These are phyloP conservation scores for Sinella curviseta DNA, from an alignment of 1,140 invertebrate genomes.

Conservation along the genomic window DNA sequence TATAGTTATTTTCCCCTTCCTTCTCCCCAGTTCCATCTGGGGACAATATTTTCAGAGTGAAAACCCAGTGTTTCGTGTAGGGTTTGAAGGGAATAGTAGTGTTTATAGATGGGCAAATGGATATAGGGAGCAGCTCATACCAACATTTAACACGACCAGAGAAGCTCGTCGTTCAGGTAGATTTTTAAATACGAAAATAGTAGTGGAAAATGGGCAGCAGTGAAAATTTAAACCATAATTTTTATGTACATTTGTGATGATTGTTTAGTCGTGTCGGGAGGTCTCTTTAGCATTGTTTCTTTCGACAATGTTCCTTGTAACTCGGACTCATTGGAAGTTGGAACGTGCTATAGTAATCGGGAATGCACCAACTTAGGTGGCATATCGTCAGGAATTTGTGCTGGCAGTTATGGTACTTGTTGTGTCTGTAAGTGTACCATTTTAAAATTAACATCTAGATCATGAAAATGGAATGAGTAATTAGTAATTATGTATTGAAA, in stretches of 20 bases:
- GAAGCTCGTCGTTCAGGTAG: constrained; percentile 43
- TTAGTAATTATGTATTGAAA: too few species aligned
- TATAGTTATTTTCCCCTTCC: background rate
- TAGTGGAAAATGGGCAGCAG: background rate
- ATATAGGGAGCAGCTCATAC: constrained; percentile 5
- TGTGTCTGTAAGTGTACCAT: constrained; percentile 39
- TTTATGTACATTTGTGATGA: background rate
- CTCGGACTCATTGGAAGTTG: constrained; percentile 31
- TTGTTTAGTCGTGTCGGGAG: constrained; percentile 43
- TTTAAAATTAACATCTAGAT: background rate
- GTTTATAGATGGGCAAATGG: background rate
- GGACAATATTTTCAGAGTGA: background rate
- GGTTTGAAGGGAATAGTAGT: background rate
- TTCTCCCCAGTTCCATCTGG: background rate
- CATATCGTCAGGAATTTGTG: constrained; percentile 39
- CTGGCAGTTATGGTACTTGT: constrained; percentile 48
- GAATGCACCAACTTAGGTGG: constrained; percentile 44
- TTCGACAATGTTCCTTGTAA: constrained; percentile 49
- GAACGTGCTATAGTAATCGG: constrained; percentile 41
- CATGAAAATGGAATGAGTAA: background rate
- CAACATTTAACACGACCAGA: constrained; percentile 21
- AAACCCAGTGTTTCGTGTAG: background rate
- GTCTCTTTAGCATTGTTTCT: constrained; percentile 47
- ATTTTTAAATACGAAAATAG: too few species aligned
- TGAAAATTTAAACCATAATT: background rate